These are phyloP conservation scores for Phoxinus phoxinus DNA, from an alignment of 2,113 vertebrate species.

Conservation along the genomic window DNA sequence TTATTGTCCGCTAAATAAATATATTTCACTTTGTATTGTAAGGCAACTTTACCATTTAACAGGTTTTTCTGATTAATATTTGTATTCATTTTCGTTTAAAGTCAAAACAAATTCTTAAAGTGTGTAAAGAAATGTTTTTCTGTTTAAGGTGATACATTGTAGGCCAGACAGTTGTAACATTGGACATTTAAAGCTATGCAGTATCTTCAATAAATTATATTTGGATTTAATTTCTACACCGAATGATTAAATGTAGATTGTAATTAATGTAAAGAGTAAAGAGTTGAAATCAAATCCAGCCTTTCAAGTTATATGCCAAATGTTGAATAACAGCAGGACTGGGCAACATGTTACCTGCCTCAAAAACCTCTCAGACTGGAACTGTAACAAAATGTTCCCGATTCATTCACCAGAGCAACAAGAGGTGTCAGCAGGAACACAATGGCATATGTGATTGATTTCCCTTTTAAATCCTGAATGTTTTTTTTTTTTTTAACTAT, in stretches of 20 bases:
- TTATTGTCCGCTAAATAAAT: neutral
- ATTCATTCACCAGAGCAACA: conserved; percentile 18
- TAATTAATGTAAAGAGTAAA: no score
- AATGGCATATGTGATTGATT: conserved; percentile 15
- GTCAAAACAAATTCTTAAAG: neutral
- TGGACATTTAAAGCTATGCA: neutral
- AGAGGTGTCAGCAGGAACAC: conserved; percentile 19
- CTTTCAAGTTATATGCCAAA: conserved; percentile 5
- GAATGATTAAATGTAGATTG: no score
- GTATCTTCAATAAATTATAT: neutral
- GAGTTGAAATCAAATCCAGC: neutral
- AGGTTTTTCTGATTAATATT: neutral
- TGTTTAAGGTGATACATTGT: neutral
- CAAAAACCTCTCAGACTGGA: neutral
- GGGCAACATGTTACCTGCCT: conserved; percentile 23
- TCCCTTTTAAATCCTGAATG: conserved; percentile 26
- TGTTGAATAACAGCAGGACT: neutral
- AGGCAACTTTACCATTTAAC: neutral
- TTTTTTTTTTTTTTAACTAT: neutral
- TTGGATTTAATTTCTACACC: neutral
- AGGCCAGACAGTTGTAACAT: neutral
- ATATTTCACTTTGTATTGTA: neutral
- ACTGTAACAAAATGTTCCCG: conserved; percentile 37
- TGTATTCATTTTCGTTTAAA: neutral
- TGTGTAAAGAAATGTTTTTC: neutral